Conservation (phyloP, 2,797 vertebrate genomes). For the Peromyscus nudipes region DNA sequence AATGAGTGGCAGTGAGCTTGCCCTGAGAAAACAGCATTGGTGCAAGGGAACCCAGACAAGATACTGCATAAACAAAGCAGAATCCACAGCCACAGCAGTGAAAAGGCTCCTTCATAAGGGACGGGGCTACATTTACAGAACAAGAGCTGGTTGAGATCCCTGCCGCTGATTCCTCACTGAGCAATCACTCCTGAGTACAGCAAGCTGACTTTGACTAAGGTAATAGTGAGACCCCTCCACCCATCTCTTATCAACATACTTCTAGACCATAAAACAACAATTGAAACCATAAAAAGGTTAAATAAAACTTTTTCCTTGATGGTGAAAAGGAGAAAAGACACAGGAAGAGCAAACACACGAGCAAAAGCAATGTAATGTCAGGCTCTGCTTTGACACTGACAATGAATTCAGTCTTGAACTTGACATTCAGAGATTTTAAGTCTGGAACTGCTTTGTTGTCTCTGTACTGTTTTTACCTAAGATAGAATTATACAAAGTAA, state of each 20-base stretch:
- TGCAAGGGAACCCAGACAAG: background rate
- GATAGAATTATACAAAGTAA: background rate
- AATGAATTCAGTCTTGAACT: background rate
- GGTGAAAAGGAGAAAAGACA: background rate
- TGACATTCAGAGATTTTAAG: background rate
- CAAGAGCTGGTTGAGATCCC: background rate
- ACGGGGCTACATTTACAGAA: background rate
- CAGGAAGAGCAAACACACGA: background rate
- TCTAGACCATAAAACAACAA: background rate
- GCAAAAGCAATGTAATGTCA: background rate
- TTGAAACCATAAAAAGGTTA: constrained; percentile 40
- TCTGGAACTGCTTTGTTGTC: no score
- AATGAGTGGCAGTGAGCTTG: background rate
- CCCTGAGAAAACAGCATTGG: background rate
- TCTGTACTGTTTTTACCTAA: background rate
- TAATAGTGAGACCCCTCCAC: background rate
- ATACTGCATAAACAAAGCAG: background rate
- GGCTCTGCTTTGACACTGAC: background rate
- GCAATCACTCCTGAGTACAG: background rate
- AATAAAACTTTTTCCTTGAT: background rate
- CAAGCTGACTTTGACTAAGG: background rate
- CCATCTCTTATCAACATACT: background rate
- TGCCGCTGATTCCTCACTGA: background rate
- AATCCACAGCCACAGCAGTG: background rate
- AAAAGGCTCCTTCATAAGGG: background rate